Base-by-base conservation (phyloP, 2,797 vertebrate genomes). In the Gymnoscopelus braueri region DNA sequence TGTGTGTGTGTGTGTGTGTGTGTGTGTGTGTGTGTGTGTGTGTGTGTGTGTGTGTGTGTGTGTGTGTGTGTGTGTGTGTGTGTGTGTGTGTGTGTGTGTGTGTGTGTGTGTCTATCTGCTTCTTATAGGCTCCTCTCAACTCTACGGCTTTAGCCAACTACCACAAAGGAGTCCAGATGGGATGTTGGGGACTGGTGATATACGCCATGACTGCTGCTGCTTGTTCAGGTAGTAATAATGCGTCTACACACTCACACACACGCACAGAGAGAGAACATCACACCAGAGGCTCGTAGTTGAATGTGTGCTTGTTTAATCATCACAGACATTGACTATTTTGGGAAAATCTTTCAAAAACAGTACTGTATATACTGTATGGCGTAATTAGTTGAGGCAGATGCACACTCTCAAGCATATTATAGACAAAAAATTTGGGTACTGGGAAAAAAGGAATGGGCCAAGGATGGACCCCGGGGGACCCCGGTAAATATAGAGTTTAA, bases 131-230 rank as follows among this genome's bases (percentile, higher is more conserved):
- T 32, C 80, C 94, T 55, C 89, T 83, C 0, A 99, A 99, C 87
- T 98, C 97, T 0, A 97, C 97, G 0, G 84, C 89, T 12, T 88
- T 97, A 71, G 93, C 92, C 0, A 94, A 91, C 84, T 99, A 99
- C 79, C 95, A 97, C 2, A 92, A 81, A 4, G 98, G 98, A 0
- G 97, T 99, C 68, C 97, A 99, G 91, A 99, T 98, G 96, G 98
- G 97, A 19, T 99, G 97, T 80, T 98, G 98, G 98, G 98, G 97
- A 0, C 88, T 99, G 77, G 97, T 97, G 23, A 95, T 98, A 50
- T 99, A 98, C 6, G 97, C 98, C 64, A 90, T 97, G 86, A 99
- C 97, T 6, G 96, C 96, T 67, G 97, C 98, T 0, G 90, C 95
- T 32, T 98, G 97, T 85, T 99, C 98, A 88, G 98, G 98, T 99